Evolutionary conservation across 2,888 invertebrate species (phyloP).

Genomic region (Acronicta alni): DNA sequence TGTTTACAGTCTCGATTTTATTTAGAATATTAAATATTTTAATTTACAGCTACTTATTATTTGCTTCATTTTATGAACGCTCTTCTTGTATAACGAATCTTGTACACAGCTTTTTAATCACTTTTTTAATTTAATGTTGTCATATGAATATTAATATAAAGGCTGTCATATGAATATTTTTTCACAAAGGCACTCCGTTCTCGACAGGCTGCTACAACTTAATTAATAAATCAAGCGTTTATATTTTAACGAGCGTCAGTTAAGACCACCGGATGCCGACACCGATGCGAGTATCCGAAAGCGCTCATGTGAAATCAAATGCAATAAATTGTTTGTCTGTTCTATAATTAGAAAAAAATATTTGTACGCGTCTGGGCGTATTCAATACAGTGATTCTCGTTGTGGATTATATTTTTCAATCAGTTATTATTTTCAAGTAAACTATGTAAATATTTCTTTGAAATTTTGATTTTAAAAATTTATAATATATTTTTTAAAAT

Average conservation of each 20-base stretch:
- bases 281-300: slow-evolving; percentile 54
- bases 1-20: not conserved
- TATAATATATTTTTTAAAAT: too few species aligned
- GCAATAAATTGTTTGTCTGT: slow-evolving; percentile 61
- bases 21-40: not conserved
- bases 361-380: slow-evolving; percentile 47
- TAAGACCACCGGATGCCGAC: slow-evolving; percentile 45
- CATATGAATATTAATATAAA: not conserved
- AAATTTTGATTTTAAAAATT: too few species aligned
- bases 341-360: slow-evolving; percentile 63
- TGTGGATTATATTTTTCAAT: slow-evolving; percentile 10
- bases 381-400: slow-evolving; percentile 33
- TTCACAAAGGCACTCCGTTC: not conserved
- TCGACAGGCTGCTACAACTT: not conserved
- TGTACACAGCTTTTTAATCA: not conserved
- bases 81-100: too few species aligned
- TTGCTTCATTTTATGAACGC: not conserved
- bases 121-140: not conserved
- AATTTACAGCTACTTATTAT: not conserved
- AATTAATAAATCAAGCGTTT: slow-evolving; percentile 19
- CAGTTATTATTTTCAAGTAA: not conserved
- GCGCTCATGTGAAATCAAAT: slow-evolving; percentile 64
- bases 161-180: not conserved
- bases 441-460: too few species aligned
- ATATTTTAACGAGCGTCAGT: slow-evolving; percentile 30